Evolutionary conservation across 2,113 vertebrate genomes (phyloP), one percentile per base, ranked within the genome.

Genomic region (Pteronura brasiliensis): DNA sequence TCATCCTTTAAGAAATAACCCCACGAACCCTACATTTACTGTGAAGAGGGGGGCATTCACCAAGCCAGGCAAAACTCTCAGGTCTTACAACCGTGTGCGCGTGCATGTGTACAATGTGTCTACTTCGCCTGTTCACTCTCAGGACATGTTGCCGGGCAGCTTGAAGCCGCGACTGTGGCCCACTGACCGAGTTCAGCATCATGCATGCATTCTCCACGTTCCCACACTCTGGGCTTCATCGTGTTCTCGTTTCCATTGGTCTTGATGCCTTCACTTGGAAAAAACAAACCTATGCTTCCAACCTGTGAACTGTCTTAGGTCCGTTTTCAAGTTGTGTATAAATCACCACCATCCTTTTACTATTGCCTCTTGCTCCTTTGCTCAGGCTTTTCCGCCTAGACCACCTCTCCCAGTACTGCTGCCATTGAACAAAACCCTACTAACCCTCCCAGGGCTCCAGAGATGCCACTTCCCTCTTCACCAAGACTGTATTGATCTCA

Each of bases 91-190:
- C 6, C 17, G 23, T 21, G 42, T 42, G 42, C 7, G 8, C 7
- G 4, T 0, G 3, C 18, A 25, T 0, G 52, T 10, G 1, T 6
- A 18, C 42, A 77, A 47, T 4, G 13, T 59, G 69, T 13, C 25
- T 29, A 7, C 61, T 36, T 44, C 6, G 7, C 31, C 34, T 25
- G 36, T 11, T 18, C 63, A n/a, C 34, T 44, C 76, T 52, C 20
- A 42, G 34, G 15, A 29, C 31, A 52, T n/a, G 63, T 36, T 18
- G 17, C 59, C 2, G 8, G 59, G 59, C 18, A 52, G 71, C 59
- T 7, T 15, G 71, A 69, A 61, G 49, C n/a, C 42, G 29, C 13
- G 47, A 14, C 0, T 34, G 47, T 8, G n/a, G 84, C 12, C 49
- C 27, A 11, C 31, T 5, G 57, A 47, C 34, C 27, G 7, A 4